phyloP scores from a whole-genome alignment of 2,797 vertebrate genomes.

The Chelmon rostratus region DNA sequence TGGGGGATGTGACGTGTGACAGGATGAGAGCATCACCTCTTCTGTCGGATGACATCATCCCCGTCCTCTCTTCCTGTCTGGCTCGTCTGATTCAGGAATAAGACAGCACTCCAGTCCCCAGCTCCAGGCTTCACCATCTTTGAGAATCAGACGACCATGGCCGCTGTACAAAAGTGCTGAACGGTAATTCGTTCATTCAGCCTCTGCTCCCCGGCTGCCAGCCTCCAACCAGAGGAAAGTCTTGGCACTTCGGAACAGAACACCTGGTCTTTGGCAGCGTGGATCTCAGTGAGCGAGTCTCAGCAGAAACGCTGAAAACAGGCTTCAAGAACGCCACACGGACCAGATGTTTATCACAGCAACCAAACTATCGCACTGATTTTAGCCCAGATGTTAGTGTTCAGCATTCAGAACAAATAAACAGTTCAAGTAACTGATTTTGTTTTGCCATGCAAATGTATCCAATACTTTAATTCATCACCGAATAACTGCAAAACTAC shows the following conservation, averaged over 20 bases:
- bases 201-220: constrained; percentile 15
- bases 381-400: constrained; percentile 7
- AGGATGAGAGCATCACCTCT: constrained; percentile 53
- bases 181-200: constrained; percentile 49
- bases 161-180: constrained; percentile 25
- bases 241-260: constrained; percentile 60
- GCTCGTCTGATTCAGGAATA: background rate
- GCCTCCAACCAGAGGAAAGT: constrained; percentile 39
- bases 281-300: constrained; percentile 37
- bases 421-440: background rate
- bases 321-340: constrained; percentile 31
- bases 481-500: background rate
- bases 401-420: background rate
- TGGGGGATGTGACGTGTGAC: constrained; percentile 54
- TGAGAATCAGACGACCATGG: constrained; percentile 12
- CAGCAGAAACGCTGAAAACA: constrained; percentile 38
- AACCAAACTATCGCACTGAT: constrained; percentile 3
- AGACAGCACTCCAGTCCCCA: background rate
- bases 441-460: background rate
- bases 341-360: constrained; percentile 33
- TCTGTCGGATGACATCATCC: constrained; percentile 55
- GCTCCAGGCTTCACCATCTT: constrained; percentile 21
- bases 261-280: constrained; percentile 48
- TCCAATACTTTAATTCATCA: background rate
- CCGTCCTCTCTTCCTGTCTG: constrained; percentile 2